Conservation (phyloP, 2,888 invertebrate species). For the Coronaproctus castanopsis region DNA sequence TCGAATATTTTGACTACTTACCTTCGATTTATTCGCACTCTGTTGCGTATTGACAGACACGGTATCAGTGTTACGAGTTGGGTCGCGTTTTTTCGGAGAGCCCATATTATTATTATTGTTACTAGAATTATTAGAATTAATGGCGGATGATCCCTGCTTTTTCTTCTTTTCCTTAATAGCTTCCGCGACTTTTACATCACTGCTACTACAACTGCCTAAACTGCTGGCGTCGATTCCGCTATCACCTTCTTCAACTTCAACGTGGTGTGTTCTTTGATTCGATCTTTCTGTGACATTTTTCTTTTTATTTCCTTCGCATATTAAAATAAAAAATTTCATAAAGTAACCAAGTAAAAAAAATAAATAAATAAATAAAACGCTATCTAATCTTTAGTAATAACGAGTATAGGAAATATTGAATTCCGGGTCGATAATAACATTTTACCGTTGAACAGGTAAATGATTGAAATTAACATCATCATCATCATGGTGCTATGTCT, state of each 20-base stretch:
- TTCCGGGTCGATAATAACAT: not conserved
- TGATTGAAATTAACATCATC: no score
- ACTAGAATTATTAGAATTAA: not conserved
- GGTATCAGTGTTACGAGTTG: not conserved
- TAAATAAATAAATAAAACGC: no score
- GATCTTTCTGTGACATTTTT: not conserved
- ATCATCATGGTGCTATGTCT: no score
- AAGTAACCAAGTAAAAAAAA: not conserved
- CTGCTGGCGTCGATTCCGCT: constrained; percentile 76
- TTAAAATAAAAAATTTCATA: not conserved
- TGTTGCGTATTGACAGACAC: not conserved
- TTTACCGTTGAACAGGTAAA: not conserved
- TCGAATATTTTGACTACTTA: no score
- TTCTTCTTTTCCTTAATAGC: constrained; percentile 40
- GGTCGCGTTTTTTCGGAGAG: not conserved
- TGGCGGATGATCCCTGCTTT: constrained; percentile 22
- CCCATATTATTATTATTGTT: not conserved
- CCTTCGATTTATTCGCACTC: no score
- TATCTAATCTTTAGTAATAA: no score
- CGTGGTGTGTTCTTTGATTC: constrained; percentile 2
- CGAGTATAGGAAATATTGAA: no score
- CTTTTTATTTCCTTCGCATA: not conserved
- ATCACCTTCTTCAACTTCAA: constrained; percentile 62
- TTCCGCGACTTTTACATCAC: constrained; percentile 42
- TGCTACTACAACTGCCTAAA: constrained; percentile 72